phyloP scores from a whole-genome alignment of 2,888 invertebrate species.

The Ennomos erosarius region DNA sequence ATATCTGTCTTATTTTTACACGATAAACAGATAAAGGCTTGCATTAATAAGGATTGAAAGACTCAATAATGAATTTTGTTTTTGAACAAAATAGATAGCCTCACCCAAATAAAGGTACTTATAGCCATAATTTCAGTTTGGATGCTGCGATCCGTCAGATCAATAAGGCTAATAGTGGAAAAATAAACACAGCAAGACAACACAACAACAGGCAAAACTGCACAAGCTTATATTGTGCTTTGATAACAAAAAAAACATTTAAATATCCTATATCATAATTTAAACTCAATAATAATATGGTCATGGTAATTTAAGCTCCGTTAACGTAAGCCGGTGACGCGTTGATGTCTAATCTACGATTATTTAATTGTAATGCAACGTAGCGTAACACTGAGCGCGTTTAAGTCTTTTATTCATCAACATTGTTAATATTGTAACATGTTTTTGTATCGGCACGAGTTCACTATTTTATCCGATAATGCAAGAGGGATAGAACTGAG shows the following conservation, averaged over 20 bases:
- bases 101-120: neutral
- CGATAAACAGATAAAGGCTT: too few species aligned
- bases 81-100: too few species aligned
- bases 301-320: slow-evolving; percentile 5
- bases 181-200: slow-evolving; percentile 52
- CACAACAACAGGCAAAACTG: slow-evolving; percentile 13
- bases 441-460: neutral
- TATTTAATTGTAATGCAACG: slow-evolving; percentile 5
- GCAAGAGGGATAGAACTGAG: neutral
- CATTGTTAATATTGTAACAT: neutral
- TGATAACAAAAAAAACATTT: slow-evolving; percentile 3
- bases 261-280: neutral
- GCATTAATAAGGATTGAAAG: neutral
- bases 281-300: neutral
- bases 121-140: slow-evolving; percentile 26
- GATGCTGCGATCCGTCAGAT: slow-evolving; percentile 73
- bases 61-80: neutral
- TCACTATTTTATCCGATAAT: neutral
- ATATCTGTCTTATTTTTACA: too few species aligned
- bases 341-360: slow-evolving; percentile 31
- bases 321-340: slow-evolving; percentile 31
- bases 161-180: slow-evolving; percentile 59
- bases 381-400: slow-evolving; percentile 22
- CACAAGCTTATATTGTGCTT: slow-evolving; percentile 1
- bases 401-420: slow-evolving; percentile 15